phyloP scores from a whole-genome alignment of 2,888 invertebrate species.

The Drosophila austrosaltans region DNA sequence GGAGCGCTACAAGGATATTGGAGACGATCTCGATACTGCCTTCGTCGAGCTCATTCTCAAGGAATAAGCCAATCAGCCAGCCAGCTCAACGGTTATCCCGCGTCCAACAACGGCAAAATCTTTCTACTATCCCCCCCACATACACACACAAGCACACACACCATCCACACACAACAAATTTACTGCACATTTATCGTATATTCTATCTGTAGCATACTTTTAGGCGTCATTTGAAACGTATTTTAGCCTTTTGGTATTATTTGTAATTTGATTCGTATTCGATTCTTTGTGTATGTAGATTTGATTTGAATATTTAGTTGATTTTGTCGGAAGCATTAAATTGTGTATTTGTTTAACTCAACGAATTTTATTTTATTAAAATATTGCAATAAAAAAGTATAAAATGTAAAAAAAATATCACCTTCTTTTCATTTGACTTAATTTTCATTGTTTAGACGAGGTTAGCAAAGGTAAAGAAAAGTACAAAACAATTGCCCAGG shows the following conservation, averaged over 20 bases:
- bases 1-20: slow-evolving; percentile 99
- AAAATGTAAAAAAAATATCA: slow-evolving; percentile 39
- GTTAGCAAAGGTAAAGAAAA: slow-evolving; percentile 96
- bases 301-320: slow-evolving; percentile 38
- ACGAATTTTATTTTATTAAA: slow-evolving; percentile 62
- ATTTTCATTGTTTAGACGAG: slow-evolving; percentile 87
- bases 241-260: slow-evolving; percentile 35
- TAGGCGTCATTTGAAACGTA: slow-evolving; percentile 54
- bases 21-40: slow-evolving; percentile 99
- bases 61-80: slow-evolving; percentile 85
- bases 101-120: slow-evolving; percentile 45
- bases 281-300: slow-evolving; percentile 48
- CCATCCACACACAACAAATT: slow-evolving; percentile 14
- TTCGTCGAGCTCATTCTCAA: slow-evolving; percentile 96
- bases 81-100: slow-evolving; percentile 42
- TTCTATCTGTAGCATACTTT: slow-evolving; percentile 58
- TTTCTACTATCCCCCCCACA: slow-evolving; percentile 25
- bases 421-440: slow-evolving; percentile 79
- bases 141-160: slow-evolving; percentile 29
- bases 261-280: slow-evolving; percentile 36
- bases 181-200: slow-evolving; percentile 51
- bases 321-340: slow-evolving; percentile 42
- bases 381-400: slow-evolving; percentile 71
- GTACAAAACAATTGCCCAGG: slow-evolving; percentile 98
- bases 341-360: slow-evolving; percentile 81